A percentile compares a stretch with the other conserved stretches of the same genome.
Conservation (phyloP, 2,888 invertebrate genomes). For the Melitaea athalia region DNA sequence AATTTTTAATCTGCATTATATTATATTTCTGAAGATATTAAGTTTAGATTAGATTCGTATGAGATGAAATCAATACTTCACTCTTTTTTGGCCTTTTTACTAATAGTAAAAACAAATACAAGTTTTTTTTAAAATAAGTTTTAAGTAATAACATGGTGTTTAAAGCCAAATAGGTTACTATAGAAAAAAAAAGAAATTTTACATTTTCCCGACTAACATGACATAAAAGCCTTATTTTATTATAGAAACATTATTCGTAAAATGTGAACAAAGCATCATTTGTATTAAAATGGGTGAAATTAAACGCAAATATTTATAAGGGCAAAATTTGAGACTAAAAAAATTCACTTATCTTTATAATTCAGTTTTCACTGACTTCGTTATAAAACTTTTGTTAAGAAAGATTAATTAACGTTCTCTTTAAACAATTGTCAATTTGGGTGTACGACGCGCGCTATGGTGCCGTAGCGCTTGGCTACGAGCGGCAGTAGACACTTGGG, state of each 20-base stretch:
- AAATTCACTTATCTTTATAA: slow-evolving; percentile 2
- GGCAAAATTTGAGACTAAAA: slow-evolving; percentile 1
- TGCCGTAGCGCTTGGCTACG: slow-evolving; percentile 23
- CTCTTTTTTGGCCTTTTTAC: too few species aligned
- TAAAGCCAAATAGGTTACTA: too few species aligned
- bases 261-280: slow-evolving; percentile 1
- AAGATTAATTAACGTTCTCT: slow-evolving; percentile 35
- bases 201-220: not conserved
- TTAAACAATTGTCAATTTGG: slow-evolving; percentile 31
- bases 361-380: slow-evolving; percentile 19
- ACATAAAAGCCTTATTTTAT: not conserved
- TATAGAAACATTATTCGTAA: not conserved
- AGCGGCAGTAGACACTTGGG: slow-evolving; percentile 46
- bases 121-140: too few species aligned
- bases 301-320: slow-evolving; percentile 6
- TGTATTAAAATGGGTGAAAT: slow-evolving; percentile 1
- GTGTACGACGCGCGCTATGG: slow-evolving; percentile 8
- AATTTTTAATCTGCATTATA: too few species aligned
- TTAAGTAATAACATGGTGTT: too few species aligned
- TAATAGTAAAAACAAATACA: too few species aligned
- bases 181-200: too few species aligned
- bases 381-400: slow-evolving; percentile 21
- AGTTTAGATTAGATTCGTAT: too few species aligned
- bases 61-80: too few species aligned
- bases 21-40: too few species aligned